Percentiles rank a stretch among this genome's conserved stretches.
Conservation (phyloP, 1,140 invertebrate species). For the Eubasilissa regina region DNA sequence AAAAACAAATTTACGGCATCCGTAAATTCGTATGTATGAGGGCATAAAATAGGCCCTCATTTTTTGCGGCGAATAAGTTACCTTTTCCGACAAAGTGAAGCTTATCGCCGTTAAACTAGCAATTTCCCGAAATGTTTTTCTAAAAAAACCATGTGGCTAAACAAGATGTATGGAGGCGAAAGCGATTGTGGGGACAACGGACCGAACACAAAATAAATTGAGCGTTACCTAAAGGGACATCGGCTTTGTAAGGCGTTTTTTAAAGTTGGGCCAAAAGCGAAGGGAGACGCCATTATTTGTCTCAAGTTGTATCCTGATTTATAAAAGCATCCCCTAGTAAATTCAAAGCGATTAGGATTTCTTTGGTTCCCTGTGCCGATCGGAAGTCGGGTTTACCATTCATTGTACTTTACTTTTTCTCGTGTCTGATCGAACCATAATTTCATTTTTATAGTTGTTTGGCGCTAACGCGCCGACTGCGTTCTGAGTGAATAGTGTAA, state of each 20-base stretch:
- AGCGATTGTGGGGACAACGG: constrained; percentile 9
- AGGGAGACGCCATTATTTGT: constrained; percentile 10
- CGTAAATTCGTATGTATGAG: constrained; percentile 41
- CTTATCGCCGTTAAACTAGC: constrained; percentile 56
- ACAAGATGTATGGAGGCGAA: constrained; percentile 41
- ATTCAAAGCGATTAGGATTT: constrained; percentile 18
- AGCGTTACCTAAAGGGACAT: constrained; percentile 36
- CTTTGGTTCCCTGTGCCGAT: not conserved
- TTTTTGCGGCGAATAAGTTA: constrained; percentile 53
- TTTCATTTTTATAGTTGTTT: too few species aligned
- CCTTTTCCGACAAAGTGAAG: constrained; percentile 54
- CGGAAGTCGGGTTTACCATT: too few species aligned
- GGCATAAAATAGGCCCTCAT: constrained; percentile 44
- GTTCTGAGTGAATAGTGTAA: too few species aligned
- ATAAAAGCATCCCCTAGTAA: constrained; percentile 13
- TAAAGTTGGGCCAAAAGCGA: not conserved
- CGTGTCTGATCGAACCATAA: too few species aligned
- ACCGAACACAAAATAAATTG: constrained; percentile 40
- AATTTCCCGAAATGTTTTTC: constrained; percentile 50
- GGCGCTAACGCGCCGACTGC: too few species aligned
- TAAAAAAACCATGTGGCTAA: constrained; percentile 36
- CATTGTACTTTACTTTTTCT: too few species aligned
- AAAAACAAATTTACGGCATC: constrained; percentile 42
- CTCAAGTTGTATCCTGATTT: constrained; percentile 24
- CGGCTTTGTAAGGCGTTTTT: constrained; percentile 27